phyloP scores from a whole-genome alignment of 2,797 vertebrate species.

The Todus mexicanus region DNA sequence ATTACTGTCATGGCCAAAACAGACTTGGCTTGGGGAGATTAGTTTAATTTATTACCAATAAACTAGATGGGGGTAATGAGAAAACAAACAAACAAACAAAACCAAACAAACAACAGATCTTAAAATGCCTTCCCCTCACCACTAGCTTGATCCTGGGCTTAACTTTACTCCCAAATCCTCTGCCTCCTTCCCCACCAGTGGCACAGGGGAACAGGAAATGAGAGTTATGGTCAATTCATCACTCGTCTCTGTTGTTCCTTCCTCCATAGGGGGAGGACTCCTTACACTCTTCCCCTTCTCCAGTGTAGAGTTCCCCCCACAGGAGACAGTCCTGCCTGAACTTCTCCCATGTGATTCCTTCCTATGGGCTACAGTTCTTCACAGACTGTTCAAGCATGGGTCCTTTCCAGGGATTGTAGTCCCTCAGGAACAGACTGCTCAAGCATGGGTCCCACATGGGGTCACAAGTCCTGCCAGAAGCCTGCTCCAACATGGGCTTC shows the following conservation, averaged over 20 bases:
- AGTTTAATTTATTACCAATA: not conserved
- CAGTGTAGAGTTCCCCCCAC: not conserved
- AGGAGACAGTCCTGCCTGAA: not conserved
- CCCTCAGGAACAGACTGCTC: no score
- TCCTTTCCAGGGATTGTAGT: no score
- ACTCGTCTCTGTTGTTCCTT: not conserved
- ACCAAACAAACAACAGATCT: no score
- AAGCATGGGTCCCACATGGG: no score
- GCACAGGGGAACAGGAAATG: not conserved
- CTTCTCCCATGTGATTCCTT: not conserved
- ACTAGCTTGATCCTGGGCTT: not conserved
- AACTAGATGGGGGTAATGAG: not conserved
- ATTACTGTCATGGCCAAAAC: accelerated
- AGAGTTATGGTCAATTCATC: not conserved
- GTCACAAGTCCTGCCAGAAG: not conserved
- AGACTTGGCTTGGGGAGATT: not conserved
- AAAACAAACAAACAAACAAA: no score
- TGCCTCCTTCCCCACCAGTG: not conserved
- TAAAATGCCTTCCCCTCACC: not conserved
- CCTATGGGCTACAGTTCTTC: no score
- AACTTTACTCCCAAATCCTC: not conserved
- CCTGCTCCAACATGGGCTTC: not conserved
- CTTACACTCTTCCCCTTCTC: not conserved
- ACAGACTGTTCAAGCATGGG: no score
- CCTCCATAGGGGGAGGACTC: not conserved